A percentile compares a stretch with the other conserved stretches of the same genome.
Conservation (phyloP, 2,888 invertebrate species). For the Zaprionus obscuricornis region DNA sequence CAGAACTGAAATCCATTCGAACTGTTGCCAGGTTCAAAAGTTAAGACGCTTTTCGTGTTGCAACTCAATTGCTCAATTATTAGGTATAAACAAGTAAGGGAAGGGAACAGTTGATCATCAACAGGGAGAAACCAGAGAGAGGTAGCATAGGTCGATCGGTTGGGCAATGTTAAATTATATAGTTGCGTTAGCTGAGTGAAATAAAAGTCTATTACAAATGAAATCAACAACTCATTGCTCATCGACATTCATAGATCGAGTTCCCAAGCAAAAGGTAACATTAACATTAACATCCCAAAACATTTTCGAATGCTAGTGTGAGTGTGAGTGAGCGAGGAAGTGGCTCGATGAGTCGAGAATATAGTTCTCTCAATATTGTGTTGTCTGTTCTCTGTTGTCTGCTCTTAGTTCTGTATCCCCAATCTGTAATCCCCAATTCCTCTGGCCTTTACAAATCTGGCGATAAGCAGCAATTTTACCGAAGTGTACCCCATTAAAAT, state of each 20-base stretch:
- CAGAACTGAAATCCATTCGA: slow-evolving; percentile 14
- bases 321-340: too few relatives aligned
- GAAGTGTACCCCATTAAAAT: slow-evolving; percentile 78
- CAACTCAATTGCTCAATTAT: slow-evolving; percentile 78
- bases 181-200: slow-evolving; percentile 72
- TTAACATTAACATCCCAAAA: slow-evolving; percentile 52
- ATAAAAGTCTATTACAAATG: slow-evolving; percentile 78
- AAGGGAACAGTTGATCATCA: too few relatives aligned
- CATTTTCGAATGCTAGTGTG: too few relatives aligned
- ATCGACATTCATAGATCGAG: slow-evolving; percentile 56
- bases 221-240: slow-evolving; percentile 80
- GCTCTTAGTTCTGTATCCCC: too few relatives aligned
- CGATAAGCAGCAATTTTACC: slow-evolving; percentile 69
- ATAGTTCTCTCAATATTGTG: too few relatives aligned
- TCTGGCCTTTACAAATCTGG: slow-evolving; percentile 26
- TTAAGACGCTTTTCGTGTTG: slow-evolving; percentile 79
- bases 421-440: slow-evolving; percentile 21
- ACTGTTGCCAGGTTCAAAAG: slow-evolving; percentile 63
- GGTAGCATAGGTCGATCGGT: slow-evolving; percentile 3
- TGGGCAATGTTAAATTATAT: slow-evolving; percentile 61
- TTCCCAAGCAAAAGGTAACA: slow-evolving; percentile 41
- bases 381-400: too few relatives aligned
- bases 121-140: too few relatives aligned
- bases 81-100: slow-evolving; percentile 51
- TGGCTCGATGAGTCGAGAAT: slow-evolving; percentile 14